Base-by-base conservation (phyloP, 2,797 vertebrate genomes). In the Lepus oiostolus region DNA sequence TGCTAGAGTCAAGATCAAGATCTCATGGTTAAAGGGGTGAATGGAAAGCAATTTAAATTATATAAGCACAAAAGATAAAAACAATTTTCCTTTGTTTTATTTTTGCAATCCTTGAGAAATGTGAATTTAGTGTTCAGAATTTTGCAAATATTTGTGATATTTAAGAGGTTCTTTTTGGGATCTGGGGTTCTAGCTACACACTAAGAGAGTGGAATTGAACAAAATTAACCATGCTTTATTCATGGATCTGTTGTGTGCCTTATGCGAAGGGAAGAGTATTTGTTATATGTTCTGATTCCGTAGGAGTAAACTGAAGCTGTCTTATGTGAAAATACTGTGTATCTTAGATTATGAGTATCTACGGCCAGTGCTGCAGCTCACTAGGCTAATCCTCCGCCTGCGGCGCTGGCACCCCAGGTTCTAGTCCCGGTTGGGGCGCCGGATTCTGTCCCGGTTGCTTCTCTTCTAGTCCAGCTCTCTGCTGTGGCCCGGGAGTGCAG, bases 41-140 rank as follows among this genome's bases (percentile, higher is more conserved):
- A 12, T 71, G 52, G 47, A 35, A 87, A 52, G 58, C 63, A 75
- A 79, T 17, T 81, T n/a, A 85, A 47, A 22, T 85, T 17, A 0
- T 54, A n/a, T 85, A 85, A 88, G 58, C 7, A 76, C 1, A 75
- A 28, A 22, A 74, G 58, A 87, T 21, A 75, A 58, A 71, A 90
- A 26, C 62, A 52, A 58, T 93, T 84, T 84, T 47, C 14, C 22
- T 90, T 87, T 82, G 42, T 88, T 92, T 91, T 77, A 35, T 88
- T 93, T 92, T 93, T 77, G 2, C 35, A 17, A n/a, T 32, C 68
- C 30, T 79, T 65, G 10, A 11, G 28, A 42, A 88, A 84, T 83
- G 50, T 26, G 35, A 52, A 24, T 68, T 86, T 89, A 79, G 42
- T 58, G 22, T 79, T 38, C 5, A 85, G 42, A 10, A 60, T 68